These are phyloP conservation scores for Stomatorhinus ivindoensis DNA, from an alignment of 2,113 vertebrate genomes.

Conservation along the genomic window DNA sequence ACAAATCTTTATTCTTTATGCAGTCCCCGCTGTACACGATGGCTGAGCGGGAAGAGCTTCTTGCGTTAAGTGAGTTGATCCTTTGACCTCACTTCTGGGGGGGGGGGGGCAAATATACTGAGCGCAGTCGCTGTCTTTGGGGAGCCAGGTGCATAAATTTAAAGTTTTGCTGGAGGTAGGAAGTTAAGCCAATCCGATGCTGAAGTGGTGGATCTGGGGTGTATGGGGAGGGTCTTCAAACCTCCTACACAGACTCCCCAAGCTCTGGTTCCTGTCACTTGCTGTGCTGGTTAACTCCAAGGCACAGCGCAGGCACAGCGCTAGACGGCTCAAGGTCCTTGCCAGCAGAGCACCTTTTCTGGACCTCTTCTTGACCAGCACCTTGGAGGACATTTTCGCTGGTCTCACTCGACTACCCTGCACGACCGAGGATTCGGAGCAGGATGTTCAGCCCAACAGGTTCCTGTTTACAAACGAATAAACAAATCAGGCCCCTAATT, in stretches of 20 bases:
- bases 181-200: not conserved
- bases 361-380: not conserved
- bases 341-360: not conserved
- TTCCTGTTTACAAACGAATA: conserved; percentile 59
- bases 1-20: not conserved
- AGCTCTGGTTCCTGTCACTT: not conserved
- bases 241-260: not conserved
- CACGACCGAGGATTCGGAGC: not conserved
- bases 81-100: conserved; percentile 9
- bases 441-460: conserved; percentile 35
- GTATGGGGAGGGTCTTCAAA: not conserved
- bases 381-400: not conserved
- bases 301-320: not conserved
- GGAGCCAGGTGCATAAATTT: not conserved
- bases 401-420: not conserved
- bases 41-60: not conserved
- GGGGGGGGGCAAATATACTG: not conserved
- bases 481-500: conserved; percentile 55
- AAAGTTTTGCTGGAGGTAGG: not conserved
- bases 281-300: not conserved
- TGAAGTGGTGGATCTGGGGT: not conserved
- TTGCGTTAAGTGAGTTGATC: conserved; percentile 12
- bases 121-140: not conserved
- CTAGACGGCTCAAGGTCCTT: not conserved
- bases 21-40: not conserved